Evolutionary conservation across 2,888 invertebrate genomes (phyloP).

Genomic region (Girardia tigrina): DNA sequence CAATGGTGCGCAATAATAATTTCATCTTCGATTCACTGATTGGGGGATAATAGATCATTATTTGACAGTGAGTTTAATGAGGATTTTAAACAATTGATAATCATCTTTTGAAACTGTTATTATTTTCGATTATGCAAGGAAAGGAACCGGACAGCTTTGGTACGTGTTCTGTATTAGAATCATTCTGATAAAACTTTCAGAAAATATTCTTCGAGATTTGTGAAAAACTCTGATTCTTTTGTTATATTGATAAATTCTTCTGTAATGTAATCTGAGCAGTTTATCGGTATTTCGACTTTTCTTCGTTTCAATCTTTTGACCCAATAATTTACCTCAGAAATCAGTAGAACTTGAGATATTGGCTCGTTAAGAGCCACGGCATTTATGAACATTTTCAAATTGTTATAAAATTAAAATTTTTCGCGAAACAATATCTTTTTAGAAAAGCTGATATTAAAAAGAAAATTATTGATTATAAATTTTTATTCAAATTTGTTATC

Average conservation of each 20-base stretch:
- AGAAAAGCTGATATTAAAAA: no score
- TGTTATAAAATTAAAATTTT: no score
- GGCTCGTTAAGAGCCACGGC: background rate
- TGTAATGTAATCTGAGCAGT: background rate
- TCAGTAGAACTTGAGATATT: slow-evolving; percentile 1
- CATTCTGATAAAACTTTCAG: background rate
- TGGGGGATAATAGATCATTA: background rate
- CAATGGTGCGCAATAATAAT: background rate
- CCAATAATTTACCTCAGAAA: slow-evolving; percentile 10
- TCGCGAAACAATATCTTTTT: no score
- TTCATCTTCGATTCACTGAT: background rate
- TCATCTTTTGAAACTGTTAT: background rate
- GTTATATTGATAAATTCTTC: background rate
- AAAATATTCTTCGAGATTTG: background rate
- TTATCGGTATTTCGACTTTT: background rate
- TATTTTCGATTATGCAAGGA: background rate
- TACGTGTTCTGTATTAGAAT: background rate
- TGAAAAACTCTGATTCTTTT: background rate
- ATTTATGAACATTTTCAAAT: slow-evolving; percentile 19
- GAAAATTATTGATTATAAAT: no score
- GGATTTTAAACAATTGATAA: slow-evolving; percentile 1
- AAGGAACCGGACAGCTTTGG: background rate
- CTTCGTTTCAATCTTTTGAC: background rate
- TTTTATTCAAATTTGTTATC: no score
- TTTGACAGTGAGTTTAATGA: background rate